phyloP scores from a whole-genome alignment of 2,797 vertebrate genomes.

The Aplochiton taeniatus region DNA sequence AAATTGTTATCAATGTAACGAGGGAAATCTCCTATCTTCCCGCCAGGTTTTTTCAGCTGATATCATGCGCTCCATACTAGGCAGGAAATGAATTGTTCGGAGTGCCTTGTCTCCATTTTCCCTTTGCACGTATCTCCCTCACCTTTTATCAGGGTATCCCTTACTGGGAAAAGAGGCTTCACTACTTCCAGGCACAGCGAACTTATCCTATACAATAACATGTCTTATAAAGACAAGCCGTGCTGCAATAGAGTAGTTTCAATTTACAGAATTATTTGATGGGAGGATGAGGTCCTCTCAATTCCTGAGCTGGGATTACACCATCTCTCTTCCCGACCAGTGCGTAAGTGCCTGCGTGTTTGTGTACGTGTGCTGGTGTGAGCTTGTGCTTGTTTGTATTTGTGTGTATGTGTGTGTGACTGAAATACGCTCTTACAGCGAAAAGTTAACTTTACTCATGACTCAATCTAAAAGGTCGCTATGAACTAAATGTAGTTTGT shows the following conservation, averaged over 20 bases:
- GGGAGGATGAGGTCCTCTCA: conserved; percentile 37
- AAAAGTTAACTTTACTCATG: too few species aligned
- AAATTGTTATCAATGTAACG: conserved; percentile 97
- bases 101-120: conserved; percentile 43
- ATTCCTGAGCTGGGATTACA: conserved; percentile 44
- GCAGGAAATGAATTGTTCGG: conserved; percentile 97
- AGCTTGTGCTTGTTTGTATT: background rate
- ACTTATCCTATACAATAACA: conserved; percentile 64
- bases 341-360: conserved; percentile 11
- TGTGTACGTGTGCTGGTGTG: conserved; percentile 8
- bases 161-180: conserved; percentile 35
- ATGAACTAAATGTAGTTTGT: too few species aligned
- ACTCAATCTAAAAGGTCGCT: too few species aligned
- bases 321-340: background rate
- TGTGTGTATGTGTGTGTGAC: conserved; percentile 4
- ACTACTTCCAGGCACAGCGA: conserved; percentile 34
- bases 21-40: conserved; percentile 90
- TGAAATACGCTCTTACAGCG: conserved; percentile 13
- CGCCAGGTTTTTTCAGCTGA: conserved; percentile 91
- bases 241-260: conserved; percentile 69
- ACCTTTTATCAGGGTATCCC: conserved; percentile 82
- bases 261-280: conserved; percentile 71
- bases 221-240: conserved; percentile 43
- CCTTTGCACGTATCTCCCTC: conserved; percentile 53
- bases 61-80: conserved; percentile 86